These are phyloP conservation scores for Mustela erminea DNA, from an alignment of 2,797 vertebrate genomes.

Conservation along the genomic window DNA sequence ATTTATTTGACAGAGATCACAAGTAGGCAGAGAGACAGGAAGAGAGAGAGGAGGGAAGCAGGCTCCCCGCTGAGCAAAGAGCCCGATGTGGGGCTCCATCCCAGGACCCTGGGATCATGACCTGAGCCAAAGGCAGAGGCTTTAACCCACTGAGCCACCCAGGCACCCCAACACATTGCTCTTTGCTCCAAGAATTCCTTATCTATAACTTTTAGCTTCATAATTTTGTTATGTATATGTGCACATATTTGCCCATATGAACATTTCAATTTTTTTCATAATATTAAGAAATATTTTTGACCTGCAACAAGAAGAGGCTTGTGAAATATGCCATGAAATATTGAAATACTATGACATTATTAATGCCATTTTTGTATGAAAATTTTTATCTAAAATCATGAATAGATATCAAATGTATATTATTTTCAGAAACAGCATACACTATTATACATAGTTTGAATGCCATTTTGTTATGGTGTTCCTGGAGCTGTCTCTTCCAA, in stretches of 20 bases:
- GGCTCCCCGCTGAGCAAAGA: no score
- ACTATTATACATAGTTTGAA: background rate
- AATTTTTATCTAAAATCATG: background rate
- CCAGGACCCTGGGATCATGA: no score
- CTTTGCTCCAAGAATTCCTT: background rate
- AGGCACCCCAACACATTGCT: no score
- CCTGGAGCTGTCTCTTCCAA: background rate
- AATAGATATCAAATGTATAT: background rate
- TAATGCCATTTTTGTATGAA: background rate
- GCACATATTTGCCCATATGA: background rate
- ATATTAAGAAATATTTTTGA: constrained; percentile 5
- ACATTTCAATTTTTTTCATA: background rate
- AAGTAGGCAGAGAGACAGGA: no score
- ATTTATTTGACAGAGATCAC: no score
- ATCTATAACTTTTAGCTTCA: background rate
- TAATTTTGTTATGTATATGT: background rate
- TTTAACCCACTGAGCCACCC: no score
- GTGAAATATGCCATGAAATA: background rate
- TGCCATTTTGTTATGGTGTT: background rate
- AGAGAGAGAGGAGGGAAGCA: no score
- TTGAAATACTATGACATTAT: background rate
- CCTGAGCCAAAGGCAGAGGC: no score
- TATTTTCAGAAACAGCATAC: background rate
- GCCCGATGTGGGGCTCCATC: no score
- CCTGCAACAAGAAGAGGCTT: background rate